These are phyloP conservation scores for Geopemphigus sp. DNA, from an alignment of 1,140 invertebrate species.

Conservation along the genomic window DNA sequence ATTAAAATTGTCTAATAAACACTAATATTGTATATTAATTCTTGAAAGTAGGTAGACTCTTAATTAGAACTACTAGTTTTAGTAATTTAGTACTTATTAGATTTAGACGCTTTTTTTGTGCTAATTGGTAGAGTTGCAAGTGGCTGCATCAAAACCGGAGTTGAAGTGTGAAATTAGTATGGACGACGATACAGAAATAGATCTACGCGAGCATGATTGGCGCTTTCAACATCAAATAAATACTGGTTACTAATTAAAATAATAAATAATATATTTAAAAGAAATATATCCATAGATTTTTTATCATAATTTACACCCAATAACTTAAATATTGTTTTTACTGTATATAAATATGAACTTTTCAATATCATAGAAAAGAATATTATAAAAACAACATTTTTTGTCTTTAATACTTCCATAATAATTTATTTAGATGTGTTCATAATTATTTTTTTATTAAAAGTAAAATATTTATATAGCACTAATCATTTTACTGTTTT, in stretches of 20 bases:
- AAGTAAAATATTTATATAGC: no score
- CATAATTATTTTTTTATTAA: no score
- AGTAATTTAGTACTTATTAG: constrained; percentile 33
- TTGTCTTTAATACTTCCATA: no score
- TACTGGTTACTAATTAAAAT: constrained; percentile 41
- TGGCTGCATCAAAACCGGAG: constrained; percentile 38
- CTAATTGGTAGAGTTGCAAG: constrained; percentile 46
- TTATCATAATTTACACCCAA: background rate
- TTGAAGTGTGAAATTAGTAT: constrained; percentile 60
- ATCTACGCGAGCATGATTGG: constrained; percentile 61
- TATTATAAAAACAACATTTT: background rate
- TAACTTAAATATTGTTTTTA: background rate
- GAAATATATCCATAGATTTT: background rate
- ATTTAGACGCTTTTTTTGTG: constrained; percentile 43
- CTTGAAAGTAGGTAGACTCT: background rate
- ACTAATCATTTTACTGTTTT: no score
- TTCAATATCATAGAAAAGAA: background rate
- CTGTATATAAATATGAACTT: background rate
- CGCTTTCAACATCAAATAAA: constrained; percentile 55
- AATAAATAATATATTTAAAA: constrained; percentile 19
- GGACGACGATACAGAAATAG: constrained; percentile 60
- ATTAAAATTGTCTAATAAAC: background rate
- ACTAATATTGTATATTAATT: background rate
- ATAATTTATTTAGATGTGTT: no score
- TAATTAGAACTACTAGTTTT: background rate